These are phyloP conservation scores for Axea sp. DNA, from an alignment of 2,888 invertebrate genomes.

Conservation along the genomic window DNA sequence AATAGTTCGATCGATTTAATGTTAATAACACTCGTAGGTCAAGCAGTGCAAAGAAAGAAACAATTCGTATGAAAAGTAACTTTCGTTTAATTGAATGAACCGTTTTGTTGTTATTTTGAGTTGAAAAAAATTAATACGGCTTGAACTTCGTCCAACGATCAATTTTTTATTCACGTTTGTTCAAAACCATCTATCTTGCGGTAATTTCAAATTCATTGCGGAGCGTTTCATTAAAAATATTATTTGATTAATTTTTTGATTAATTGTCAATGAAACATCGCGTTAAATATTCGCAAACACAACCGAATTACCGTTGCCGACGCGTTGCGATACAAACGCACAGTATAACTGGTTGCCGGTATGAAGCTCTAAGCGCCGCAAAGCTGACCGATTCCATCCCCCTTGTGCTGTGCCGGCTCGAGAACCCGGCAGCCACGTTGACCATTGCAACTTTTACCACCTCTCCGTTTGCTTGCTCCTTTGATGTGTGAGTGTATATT, in stretches of 20 bases:
- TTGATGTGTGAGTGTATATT: not conserved
- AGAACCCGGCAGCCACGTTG: constrained; percentile 29
- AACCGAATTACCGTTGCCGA: constrained; percentile 21
- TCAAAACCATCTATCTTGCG: too few relatives aligned
- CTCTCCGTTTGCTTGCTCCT: not conserved
- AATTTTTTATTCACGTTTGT: too few relatives aligned
- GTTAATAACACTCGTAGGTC: too few relatives aligned
- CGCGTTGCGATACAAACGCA: constrained; percentile 30
- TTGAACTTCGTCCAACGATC: too few relatives aligned
- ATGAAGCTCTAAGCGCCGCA: constrained; percentile 32
- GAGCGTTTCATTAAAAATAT: not conserved
- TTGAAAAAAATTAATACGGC: too few relatives aligned
- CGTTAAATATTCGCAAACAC: constrained; percentile 2
- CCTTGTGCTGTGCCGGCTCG: constrained; percentile 29
- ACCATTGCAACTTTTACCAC: constrained; percentile 52
- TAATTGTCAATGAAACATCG: not conserved
- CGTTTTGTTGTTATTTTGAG: too few relatives aligned
- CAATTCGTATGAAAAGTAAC: too few relatives aligned
- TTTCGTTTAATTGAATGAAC: too few relatives aligned
- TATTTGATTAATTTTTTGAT: not conserved
- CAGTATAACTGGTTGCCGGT: constrained; percentile 53
- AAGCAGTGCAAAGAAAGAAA: too few relatives aligned
- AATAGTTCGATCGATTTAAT: too few relatives aligned
- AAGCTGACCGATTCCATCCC: constrained; percentile 57
- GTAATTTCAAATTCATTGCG: too few relatives aligned